Evolutionary conservation across 2,797 vertebrate species (phyloP).

Genomic region (Rousettus madagascariensis): DNA sequence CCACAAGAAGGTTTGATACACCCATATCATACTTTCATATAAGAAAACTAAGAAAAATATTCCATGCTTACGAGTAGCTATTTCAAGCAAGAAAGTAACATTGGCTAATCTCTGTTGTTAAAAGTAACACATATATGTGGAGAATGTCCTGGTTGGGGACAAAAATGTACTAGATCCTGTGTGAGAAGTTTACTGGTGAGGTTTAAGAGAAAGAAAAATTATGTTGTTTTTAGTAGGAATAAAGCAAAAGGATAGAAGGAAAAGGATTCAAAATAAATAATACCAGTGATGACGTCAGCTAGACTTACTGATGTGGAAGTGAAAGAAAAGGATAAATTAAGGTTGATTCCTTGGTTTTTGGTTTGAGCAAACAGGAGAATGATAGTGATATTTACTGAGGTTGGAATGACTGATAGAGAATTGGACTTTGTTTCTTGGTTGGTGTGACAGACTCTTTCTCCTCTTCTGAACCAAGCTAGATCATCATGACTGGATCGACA

Average conservation of each 20-base stretch:
- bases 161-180: background rate
- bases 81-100: background rate
- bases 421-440: background rate
- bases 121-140: background rate
- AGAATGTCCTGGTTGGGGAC: background rate
- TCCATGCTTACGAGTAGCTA: background rate
- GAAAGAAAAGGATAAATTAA: background rate
- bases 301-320: background rate
- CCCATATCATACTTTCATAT: background rate
- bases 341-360: background rate
- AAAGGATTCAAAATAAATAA: background rate
- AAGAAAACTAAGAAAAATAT: background rate
- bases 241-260: background rate
- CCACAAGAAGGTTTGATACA: background rate
- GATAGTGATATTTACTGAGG: background rate
- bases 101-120: background rate
- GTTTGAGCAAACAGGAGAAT: background rate
- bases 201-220: background rate
- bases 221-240: background rate
- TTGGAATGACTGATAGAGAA: background rate
- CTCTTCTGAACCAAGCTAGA: background rate
- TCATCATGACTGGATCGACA: background rate
- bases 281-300: background rate
- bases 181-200: background rate
- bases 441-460: background rate